Conservation (phyloP, 2,888 invertebrate genomes). For the Mantis religiosa region DNA sequence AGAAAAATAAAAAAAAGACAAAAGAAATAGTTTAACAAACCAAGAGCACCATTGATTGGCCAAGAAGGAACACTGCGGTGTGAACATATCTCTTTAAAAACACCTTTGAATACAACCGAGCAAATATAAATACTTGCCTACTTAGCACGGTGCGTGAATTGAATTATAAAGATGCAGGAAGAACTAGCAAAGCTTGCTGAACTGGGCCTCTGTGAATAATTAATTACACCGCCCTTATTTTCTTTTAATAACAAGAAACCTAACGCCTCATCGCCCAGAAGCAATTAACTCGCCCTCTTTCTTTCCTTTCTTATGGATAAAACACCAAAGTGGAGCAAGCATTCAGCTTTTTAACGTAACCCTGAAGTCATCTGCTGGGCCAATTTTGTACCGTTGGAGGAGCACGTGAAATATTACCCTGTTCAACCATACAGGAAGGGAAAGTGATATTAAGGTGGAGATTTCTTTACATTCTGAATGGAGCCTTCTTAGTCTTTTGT, state of each 20-base stretch:
- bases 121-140: neutral
- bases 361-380: neutral
- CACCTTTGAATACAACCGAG: neutral
- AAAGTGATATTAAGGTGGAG: neutral
- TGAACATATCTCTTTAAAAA: neutral
- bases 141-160: neutral
- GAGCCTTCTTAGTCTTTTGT: too few relatives aligned
- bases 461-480: too few relatives aligned
- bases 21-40: too few relatives aligned
- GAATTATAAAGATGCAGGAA: neutral
- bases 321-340: neutral
- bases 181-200: neutral
- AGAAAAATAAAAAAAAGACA: too few relatives aligned
- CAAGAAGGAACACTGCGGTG: too few relatives aligned
- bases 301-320: neutral
- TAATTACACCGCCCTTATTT: neutral
- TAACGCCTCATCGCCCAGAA: neutral
- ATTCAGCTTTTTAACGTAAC: neutral
- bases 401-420: neutral
- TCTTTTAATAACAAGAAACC: neutral
- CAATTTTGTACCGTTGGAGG: neutral
- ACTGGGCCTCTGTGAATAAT: neutral
- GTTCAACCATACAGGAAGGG: neutral
- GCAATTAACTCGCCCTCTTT: neutral
- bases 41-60: too few relatives aligned